Evolutionary conservation across 2,888 invertebrate genomes (phyloP), one percentile per base, ranked within the genome.

Genomic region (Xestia ashworthii): DNA sequence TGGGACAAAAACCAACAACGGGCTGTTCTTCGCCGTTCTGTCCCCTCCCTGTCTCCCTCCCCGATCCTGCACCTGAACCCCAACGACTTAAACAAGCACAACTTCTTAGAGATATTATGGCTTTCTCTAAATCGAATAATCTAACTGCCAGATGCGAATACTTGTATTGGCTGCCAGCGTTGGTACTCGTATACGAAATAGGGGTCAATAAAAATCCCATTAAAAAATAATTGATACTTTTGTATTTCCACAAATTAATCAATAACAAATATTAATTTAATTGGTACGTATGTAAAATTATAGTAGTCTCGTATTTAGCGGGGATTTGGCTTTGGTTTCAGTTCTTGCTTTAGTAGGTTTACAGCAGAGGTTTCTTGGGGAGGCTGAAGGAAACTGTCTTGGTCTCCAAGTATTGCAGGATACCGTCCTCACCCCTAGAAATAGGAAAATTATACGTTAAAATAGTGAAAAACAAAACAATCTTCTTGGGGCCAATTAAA

Each of bases 381-480:
- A 98, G 88, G 97, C 97, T 94, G 84, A 98, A 97, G 14, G 98
- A 97, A 62, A 98, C 97, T 48, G 98, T 98, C 95, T 98, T 99
- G 60, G 97, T 97, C 92, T 98, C 98, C 89, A 98, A 94, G 92
- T 99, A 99, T 91, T 98, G 98, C 82, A 97, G 97, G 86, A 99
- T 95, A 8, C 98, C 98, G 83, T 98, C 98, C 90, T 98, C 98
- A 74, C 98, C 98, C 91, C 98, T 98, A 94, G 50, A 97, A 97
- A 76, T 46, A 11, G 55, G 16, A 76, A 25, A 65, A n/a, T 5
- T 12, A 25, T 4, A 25, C 6, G 22, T 65, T 68, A 70, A 22
- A 71, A 74, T 74, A 19, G 67, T 69, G 11, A 65, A 70, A 62
- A 44, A n/a, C n/a, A 11, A 4, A 32, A 16, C 25, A n/a, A n/a